Conservation (phyloP, 1,140 invertebrate genomes). For the Nomia melanderi region DNA sequence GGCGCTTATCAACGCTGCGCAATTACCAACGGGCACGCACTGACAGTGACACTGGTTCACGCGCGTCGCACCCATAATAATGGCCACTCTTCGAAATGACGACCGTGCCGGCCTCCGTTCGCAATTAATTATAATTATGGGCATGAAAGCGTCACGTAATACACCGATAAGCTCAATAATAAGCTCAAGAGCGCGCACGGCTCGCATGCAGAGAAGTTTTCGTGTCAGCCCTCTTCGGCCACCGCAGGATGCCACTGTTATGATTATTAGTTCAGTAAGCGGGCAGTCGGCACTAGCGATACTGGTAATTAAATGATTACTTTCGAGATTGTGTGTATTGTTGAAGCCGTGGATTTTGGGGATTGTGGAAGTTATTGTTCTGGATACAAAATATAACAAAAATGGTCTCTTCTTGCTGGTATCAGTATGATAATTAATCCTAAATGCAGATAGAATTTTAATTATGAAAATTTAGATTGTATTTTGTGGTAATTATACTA, state of each 20-base stretch:
- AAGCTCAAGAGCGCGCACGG: slow-evolving; percentile 46
- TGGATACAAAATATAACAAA: too few species aligned
- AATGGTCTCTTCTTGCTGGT: too few species aligned
- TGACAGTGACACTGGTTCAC: slow-evolving; percentile 56
- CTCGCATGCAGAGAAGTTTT: not conserved
- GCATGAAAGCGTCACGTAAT: slow-evolving; percentile 51
- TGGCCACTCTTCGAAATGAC: slow-evolving; percentile 47
- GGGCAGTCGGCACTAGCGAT: not conserved
- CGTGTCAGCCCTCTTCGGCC: not conserved
- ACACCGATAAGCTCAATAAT: slow-evolving; percentile 48
- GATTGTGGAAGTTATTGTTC: not conserved
- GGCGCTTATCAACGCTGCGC: slow-evolving; percentile 51
- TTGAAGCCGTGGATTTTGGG: not conserved
- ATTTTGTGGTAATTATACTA: too few species aligned
- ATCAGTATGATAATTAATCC: too few species aligned
- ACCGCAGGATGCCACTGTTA: not conserved
- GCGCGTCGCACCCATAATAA: slow-evolving; percentile 48
- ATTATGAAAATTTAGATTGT: too few species aligned
- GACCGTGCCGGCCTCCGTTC: slow-evolving; percentile 14
- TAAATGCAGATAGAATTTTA: too few species aligned
- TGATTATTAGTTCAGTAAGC: not conserved
- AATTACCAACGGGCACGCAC: slow-evolving; percentile 61
- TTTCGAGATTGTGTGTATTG: not conserved
- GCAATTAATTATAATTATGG: slow-evolving; percentile 58
- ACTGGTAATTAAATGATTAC: slow-evolving; percentile 17